These are phyloP conservation scores for Caenorhabditis virilis DNA, from an alignment of 2,888 invertebrate genomes.

Conservation along the genomic window DNA sequence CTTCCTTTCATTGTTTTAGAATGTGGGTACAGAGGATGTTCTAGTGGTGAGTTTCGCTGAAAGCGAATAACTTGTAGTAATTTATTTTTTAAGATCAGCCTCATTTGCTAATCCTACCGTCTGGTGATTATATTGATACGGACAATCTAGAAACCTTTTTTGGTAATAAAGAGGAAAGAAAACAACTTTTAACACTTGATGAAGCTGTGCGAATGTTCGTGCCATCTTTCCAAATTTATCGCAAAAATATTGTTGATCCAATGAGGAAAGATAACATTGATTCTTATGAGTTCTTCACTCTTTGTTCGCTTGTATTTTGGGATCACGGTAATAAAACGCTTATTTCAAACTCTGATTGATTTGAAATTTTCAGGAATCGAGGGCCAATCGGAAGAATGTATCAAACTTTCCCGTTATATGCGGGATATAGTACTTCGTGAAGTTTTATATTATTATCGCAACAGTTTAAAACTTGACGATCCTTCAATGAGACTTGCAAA, in stretches of 20 bases:
- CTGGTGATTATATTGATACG: conserved; percentile 47
- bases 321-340: conserved; percentile 32
- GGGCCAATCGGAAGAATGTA: conserved; percentile 38
- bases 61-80: background rate
- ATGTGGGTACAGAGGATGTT: conserved; percentile 41
- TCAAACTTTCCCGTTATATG: conserved; percentile 14
- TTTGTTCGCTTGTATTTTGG: conserved; percentile 45
- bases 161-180: background rate
- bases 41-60: conserved; percentile 12
- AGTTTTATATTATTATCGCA: conserved; percentile 37
- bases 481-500: conserved; percentile 37
- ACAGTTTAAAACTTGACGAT: conserved; percentile 27
- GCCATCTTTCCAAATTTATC: conserved; percentile 45
- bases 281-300: conserved; percentile 42
- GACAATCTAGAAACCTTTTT: conserved; percentile 46
- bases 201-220: conserved; percentile 49
- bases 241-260: conserved; percentile 45
- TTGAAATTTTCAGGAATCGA: conserved; percentile 22
- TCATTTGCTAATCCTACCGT: conserved; percentile 40
- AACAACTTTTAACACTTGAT: conserved; percentile 6
- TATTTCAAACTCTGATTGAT: background rate
- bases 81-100: conserved; percentile 30
- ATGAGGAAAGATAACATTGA: conserved; percentile 43
- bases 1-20: conserved; percentile 48
- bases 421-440: conserved; percentile 36